Evolutionary conservation across 2,113 vertebrate species (phyloP), one percentile per base, ranked within the genome.

Genomic region (Pollimyrus isidori): DNA sequence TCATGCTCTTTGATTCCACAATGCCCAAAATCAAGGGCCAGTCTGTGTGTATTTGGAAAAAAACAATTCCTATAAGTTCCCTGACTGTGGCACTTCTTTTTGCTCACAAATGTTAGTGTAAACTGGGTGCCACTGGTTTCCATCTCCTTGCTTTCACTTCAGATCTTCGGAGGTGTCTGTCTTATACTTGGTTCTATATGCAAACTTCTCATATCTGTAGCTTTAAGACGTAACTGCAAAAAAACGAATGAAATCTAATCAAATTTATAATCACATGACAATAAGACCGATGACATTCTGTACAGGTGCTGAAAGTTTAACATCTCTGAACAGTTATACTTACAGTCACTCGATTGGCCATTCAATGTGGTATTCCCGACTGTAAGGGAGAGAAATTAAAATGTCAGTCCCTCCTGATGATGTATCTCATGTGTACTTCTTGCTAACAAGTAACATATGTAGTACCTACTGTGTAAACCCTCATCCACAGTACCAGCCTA

Each of bases 291-390:
- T 26, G 45, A 19, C n/a, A 46, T 49, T 30, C 7, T 7, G n/a
- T n/a, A 87, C 13, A 15, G 15, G 86, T 30, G 86, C 26, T 2
- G 35, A 87, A 58, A 58, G 53, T 6, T 15, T n/a, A 45, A 46
- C 52, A 46, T 42, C 7, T 10, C 13, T 26, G 35, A 56, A 89
- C 3, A 11, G 17, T 42, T 6, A 21, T 42, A 82, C 88, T 39
- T 53, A 83, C 88, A 49, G n/a, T 49, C 17, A 35, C 52, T 21
- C 1, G n/a, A 21, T 45, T 89, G 13, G 11, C 9, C 30, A 13
- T n/a, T 53, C 73, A 58, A 6, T 56, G 69, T 89, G 5, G 26
- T 17, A 56, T 89, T 89, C 49, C 73, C 88, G 53, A 83, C 88
- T 88, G 73, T 30, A 82, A 45, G 4, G 30, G 10, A 26, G 1